A percentile compares a stretch with the other conserved stretches of the same genome.
These are phyloP conservation scores for Thalpophila matura DNA, from an alignment of 2,888 invertebrate genomes.

Conservation along the genomic window DNA sequence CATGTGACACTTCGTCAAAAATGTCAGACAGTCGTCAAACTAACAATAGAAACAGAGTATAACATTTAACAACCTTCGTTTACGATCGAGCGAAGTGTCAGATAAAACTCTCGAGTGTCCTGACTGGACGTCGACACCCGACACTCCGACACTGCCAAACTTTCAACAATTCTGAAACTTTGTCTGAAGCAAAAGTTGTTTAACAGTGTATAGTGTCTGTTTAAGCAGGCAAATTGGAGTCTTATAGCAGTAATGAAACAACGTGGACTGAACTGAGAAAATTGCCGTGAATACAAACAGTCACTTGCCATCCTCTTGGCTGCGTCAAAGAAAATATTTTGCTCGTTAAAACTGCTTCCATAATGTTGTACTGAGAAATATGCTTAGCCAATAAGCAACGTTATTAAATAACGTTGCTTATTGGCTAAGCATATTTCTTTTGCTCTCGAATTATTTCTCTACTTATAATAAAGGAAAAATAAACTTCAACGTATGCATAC, in stretches of 20 bases:
- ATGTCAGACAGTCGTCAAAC: slow-evolving; percentile 39
- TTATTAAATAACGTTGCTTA: slow-evolving; percentile 35
- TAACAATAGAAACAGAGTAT: slow-evolving; percentile 59
- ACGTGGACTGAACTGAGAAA: slow-evolving; percentile 35
- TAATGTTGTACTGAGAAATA: slow-evolving; percentile 55
- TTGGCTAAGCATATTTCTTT: slow-evolving; percentile 32
- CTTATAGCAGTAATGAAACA: slow-evolving; percentile 57
- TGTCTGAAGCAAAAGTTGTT: slow-evolving; percentile 50
- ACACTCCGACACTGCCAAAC: slow-evolving; percentile 48
- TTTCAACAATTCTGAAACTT: slow-evolving; percentile 65
- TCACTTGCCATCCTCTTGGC: slow-evolving; percentile 42
- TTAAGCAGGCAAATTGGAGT: slow-evolving; percentile 61
- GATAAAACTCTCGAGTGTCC: slow-evolving; percentile 63
- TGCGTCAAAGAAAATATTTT: slow-evolving; percentile 66
- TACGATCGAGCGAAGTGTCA: slow-evolving; percentile 64
- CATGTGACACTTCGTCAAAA: slow-evolving; percentile 21
- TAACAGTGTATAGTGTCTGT: slow-evolving; percentile 48
- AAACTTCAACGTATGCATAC: slow-evolving; percentile 1
- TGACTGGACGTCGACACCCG: slow-evolving; percentile 39
- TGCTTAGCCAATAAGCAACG: slow-evolving; percentile 51
- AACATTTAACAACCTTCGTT: slow-evolving; percentile 64
- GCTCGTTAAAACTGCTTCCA: slow-evolving; percentile 71
- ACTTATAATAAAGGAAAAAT: slow-evolving; percentile 11
- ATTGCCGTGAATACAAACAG: slow-evolving; percentile 53
- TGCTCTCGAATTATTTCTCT: slow-evolving; percentile 27